phyloP scores from a whole-genome alignment of 2,113 vertebrate genomes.

The Mormyrus lacerda region DNA sequence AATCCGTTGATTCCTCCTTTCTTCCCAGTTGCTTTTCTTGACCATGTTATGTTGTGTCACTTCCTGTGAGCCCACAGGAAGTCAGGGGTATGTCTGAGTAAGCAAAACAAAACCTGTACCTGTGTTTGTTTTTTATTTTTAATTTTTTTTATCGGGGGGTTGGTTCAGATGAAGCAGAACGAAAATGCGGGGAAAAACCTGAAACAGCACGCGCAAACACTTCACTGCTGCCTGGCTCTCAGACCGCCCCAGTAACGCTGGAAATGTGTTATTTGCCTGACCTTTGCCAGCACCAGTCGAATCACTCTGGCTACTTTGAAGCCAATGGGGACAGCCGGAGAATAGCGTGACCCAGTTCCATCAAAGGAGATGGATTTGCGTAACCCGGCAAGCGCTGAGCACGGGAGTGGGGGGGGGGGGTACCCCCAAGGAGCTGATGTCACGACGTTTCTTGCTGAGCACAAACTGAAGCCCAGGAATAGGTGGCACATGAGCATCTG shows the following conservation, averaged over 20 bases:
- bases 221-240: not conserved
- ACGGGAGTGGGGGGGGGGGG: not conserved
- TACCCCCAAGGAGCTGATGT: not conserved
- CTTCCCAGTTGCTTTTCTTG: not conserved
- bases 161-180: not conserved
- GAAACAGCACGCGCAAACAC: not conserved
- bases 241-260: not conserved
- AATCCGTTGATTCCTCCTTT: not conserved
- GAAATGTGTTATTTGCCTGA: not conserved
- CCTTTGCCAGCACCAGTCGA: not conserved
- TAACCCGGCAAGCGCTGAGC: not conserved
- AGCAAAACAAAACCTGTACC: not conserved
- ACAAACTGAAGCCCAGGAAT: not conserved
- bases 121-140: not conserved
- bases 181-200: not conserved
- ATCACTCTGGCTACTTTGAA: not conserved
- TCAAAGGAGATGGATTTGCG: conserved; percentile 12
- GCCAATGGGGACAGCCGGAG: not conserved
- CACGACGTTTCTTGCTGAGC: not conserved
- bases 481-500: not conserved
- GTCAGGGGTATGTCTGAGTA: not conserved
- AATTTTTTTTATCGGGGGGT: not conserved
- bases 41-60: not conserved
- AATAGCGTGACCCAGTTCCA: conserved; percentile 6
- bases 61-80: not conserved